Conservation (phyloP, 1,140 invertebrate genomes). For the Pogonognathellus flavescens region DNA sequence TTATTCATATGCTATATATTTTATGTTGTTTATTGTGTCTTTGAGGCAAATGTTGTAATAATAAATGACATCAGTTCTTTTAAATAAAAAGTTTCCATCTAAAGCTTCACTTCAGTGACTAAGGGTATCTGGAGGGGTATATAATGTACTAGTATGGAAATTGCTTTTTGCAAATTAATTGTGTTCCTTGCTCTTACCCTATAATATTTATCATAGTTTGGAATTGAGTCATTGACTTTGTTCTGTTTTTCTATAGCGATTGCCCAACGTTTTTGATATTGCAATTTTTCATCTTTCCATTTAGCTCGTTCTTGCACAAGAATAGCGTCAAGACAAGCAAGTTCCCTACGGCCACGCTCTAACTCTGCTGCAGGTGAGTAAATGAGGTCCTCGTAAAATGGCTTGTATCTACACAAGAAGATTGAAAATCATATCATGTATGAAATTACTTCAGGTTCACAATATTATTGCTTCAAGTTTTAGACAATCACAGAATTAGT, state of each 20-base stretch:
- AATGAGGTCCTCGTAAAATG: background rate
- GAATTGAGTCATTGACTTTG: conserved; percentile 41
- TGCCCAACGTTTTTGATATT: conserved; percentile 51
- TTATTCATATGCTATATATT: too few relatives aligned
- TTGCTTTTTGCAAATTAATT: too few relatives aligned
- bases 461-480: background rate
- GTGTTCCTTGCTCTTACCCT: conserved; percentile 45
- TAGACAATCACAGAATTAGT: too few relatives aligned
- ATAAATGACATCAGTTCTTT: too few relatives aligned
- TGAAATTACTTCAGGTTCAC: background rate
- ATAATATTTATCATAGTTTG: conserved; percentile 61
- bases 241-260: conserved; percentile 34
- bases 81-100: too few relatives aligned
- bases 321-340: conserved; percentile 54
- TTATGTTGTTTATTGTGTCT: too few relatives aligned
- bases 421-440: background rate
- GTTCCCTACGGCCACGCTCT: conserved; percentile 3
- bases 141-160: too few relatives aligned
- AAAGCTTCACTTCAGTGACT: too few relatives aligned
- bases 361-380: conserved; percentile 59
- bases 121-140: too few relatives aligned
- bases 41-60: too few relatives aligned
- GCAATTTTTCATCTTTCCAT: conserved; percentile 22
- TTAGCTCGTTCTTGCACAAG: conserved; percentile 56
- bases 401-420: conserved; percentile 7